Percentiles rank a stretch among this genome's conserved stretches.
These are phyloP conservation scores for Mormoops blainvillei DNA, from an alignment of 2,113 vertebrate genomes.

Conservation along the genomic window DNA sequence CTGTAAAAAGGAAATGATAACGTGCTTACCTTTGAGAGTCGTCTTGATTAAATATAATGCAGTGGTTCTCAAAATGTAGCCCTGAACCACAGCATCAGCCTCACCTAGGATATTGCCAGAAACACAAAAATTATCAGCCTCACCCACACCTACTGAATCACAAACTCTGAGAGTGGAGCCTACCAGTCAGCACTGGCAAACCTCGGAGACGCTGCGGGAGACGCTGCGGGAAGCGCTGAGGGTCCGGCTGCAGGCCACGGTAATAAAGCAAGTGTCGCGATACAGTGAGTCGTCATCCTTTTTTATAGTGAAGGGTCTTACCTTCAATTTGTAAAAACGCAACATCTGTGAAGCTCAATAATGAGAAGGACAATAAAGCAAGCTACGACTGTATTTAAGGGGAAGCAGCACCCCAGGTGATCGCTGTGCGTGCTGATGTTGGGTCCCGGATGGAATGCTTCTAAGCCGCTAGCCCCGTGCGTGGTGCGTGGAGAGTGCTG, in stretches of 20 bases:
- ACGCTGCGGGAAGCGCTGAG: too few species aligned
- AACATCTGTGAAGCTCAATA: neutral
- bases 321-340: neutral
- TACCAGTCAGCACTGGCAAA: accelerated
- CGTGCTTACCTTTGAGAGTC: neutral
- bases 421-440: neutral
- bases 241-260: neutral
- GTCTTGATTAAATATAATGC: neutral
- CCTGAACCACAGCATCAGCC: neutral
- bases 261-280: neutral
- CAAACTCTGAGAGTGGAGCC: neutral
- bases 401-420: neutral
- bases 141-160: neutral
- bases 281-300: neutral
- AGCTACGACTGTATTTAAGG: neutral
- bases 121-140: neutral
- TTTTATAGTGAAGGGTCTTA: neutral
- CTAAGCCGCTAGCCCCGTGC: neutral
- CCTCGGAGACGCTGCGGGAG: neutral
- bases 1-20: neutral
- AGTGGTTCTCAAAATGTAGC: neutral
- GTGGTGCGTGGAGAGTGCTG: neutral
- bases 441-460: neutral
- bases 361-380: too few species aligned
- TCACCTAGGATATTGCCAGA: neutral